These are phyloP conservation scores for human (Homo sapiens) DNA, from an alignment of 2,113 vertebrate genomes.

Conservation along the genomic window GRCh38 chr6:152750501-152751000, in stretches of 20 bases:
- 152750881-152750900: conserved; percentile 80
- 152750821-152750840: not conserved
- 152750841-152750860: conserved; percentile 38
- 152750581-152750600: conserved; percentile 34
- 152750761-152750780: conserved; percentile 90
- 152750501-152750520: not conserved
- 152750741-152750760: conserved; percentile 82
- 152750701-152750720: conserved; percentile 87
- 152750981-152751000: not conserved
- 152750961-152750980: conserved; percentile 14
- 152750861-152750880: not conserved
- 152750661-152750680: conserved; percentile 79
- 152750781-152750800: conserved; percentile 80
- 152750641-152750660: conserved; percentile 80
- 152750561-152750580: not conserved
- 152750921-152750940: not conserved
- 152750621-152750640: conserved; percentile 61
- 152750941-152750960: not conserved
- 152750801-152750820: conserved; percentile 77
- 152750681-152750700: conserved; percentile 79
- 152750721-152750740: conserved; percentile 89
- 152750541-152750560: conserved; percentile 42
- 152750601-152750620: conserved; percentile 49
- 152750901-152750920: conserved; percentile 78
- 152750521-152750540: conserved; percentile 21